Conservation (phyloP, 2,797 vertebrate species). For the Eulemur coronatus region DNA sequence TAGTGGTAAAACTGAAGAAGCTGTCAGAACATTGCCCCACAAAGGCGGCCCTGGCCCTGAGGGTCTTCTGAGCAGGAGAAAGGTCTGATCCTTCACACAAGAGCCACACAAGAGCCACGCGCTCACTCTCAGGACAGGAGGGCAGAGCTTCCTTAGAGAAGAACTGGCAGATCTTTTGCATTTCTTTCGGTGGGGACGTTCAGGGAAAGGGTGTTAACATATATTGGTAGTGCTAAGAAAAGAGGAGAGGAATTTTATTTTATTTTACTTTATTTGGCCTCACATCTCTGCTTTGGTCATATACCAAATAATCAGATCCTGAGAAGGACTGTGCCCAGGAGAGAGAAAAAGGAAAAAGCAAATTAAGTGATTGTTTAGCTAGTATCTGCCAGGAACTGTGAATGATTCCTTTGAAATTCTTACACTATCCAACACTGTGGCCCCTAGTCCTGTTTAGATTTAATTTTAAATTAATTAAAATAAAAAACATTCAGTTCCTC, state of each 20-base stretch:
- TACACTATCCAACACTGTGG: neutral
- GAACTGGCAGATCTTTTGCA: neutral
- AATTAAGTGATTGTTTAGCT: neutral
- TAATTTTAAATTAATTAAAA: neutral
- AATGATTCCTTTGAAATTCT: neutral
- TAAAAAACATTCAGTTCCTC: neutral
- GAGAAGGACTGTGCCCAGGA: neutral
- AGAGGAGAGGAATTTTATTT: neutral
- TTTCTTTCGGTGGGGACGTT: neutral
- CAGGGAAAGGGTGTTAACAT: neutral
- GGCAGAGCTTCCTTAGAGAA: neutral
- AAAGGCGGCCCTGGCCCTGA: neutral
- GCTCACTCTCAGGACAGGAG: neutral
- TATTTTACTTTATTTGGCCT: neutral
- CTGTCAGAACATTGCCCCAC: neutral
- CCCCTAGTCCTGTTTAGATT: neutral
- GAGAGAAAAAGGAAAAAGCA: neutral
- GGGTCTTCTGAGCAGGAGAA: neutral
- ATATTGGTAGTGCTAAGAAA: neutral
- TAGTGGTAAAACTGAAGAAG: neutral
- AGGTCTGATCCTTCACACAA: neutral
- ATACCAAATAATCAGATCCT: neutral
- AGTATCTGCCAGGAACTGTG: neutral
- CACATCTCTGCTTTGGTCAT: neutral
- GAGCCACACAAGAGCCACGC: neutral